Evolutionary conservation across 2,797 vertebrate genomes (phyloP), one percentile per base, ranked within the genome.

Genomic region (Molothrus ater): DNA sequence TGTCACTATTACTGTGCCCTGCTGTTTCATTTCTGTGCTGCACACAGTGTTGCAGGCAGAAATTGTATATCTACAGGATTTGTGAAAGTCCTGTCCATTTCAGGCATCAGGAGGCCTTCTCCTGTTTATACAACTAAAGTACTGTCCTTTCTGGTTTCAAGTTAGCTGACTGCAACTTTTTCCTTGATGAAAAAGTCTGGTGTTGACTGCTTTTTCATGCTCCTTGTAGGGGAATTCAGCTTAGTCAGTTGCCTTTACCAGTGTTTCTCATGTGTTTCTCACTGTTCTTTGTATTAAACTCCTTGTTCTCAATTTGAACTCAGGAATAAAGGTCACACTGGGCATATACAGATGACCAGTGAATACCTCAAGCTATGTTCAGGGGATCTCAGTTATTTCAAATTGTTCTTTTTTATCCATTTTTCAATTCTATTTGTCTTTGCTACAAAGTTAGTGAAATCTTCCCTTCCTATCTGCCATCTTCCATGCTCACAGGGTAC

Each of bases 371-470:
- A 32, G 20, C 24, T 68, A 12, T 83, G 34, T 66, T 80, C 31
- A 43, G 11, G 50, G 45, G 21, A 25, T 78, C 45, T 78, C 32
- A 36, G 31, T 80, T 73, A 53, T 71, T 85, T 95, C 25, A 63
- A 47, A 16, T 66, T 51, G 29, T 59, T 69, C 16, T 80, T 26
- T 31, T 75, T 80, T 42, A 71, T 64, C 13, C 2, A 2, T 69
- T 93, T 92, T 78, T 80, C 17, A 43, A 65, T 74, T 74, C 13
- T 65, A 43, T 93, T 95, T 96, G 22, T 71, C 80, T 88, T 86
- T 86, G 28, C 61, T 69, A 57, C 14, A 59, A 40, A 83, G 50
- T 72, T 47, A 70, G 48, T 63, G 34, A 80, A 83, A 57, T 78
- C 16, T 80, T 93, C 48, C 24, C 14, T 85, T 90, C 38, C 53